Percentiles rank a stretch among this genome's conserved stretches.
Conservation (phyloP, 2,888 invertebrate genomes). For the Hybos culiciformis region DNA sequence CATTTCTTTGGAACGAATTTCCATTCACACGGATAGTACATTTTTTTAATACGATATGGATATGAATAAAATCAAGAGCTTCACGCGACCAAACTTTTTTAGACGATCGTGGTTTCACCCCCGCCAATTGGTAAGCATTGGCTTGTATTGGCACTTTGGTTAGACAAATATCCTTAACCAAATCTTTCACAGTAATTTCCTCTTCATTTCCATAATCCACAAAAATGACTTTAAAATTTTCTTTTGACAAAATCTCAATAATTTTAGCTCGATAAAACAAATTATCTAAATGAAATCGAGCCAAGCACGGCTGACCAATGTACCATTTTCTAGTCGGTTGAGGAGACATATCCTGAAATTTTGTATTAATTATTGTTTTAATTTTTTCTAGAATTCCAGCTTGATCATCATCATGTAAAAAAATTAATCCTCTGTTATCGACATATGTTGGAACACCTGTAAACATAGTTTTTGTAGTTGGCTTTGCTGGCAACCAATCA, state of each 20-base stretch:
- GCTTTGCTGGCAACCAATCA: slow-evolving; percentile 47
- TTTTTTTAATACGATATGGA: slow-evolving; percentile 42
- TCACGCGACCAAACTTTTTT: slow-evolving; percentile 36
- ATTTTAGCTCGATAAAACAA: slow-evolving; percentile 59
- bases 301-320: slow-evolving; percentile 53
- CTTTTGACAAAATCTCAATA: slow-evolving; percentile 32
- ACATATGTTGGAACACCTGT: slow-evolving; percentile 49
- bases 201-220: slow-evolving; percentile 78
- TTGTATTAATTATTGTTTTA: slow-evolving; percentile 37
- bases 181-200: slow-evolving; percentile 39
- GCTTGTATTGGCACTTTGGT: slow-evolving; percentile 53
- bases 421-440: slow-evolving; percentile 40
- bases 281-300: slow-evolving; percentile 48
- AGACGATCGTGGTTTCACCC: slow-evolving; percentile 35
- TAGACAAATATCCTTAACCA: slow-evolving; percentile 49
- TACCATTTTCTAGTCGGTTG: slow-evolving; percentile 37
- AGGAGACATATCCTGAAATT: slow-evolving; percentile 37
- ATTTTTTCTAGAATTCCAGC: slow-evolving; percentile 37
- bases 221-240: slow-evolving; percentile 41
- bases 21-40: slow-evolving; percentile 36
- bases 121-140: slow-evolving; percentile 43
- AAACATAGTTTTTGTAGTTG: slow-evolving; percentile 40
- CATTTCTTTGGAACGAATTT: slow-evolving; percentile 20
- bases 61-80: slow-evolving; percentile 49
- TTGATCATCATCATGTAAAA: slow-evolving; percentile 26